Base-by-base conservation (phyloP, 1,140 invertebrate genomes). In the Zaprionus taronus region DNA sequence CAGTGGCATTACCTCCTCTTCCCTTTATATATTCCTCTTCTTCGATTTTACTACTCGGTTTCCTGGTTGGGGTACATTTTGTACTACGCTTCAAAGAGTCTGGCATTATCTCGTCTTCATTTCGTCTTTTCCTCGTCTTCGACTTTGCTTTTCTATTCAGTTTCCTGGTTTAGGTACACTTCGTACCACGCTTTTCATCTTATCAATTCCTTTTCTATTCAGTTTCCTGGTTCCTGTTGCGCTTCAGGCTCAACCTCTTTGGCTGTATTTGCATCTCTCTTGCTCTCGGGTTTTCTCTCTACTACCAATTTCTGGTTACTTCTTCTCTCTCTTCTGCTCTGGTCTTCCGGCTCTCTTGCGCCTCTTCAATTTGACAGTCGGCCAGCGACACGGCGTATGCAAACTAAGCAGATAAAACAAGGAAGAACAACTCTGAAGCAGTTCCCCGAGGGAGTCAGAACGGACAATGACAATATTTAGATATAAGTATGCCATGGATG, bases 1-100 rank as follows among this genome's bases (percentile, higher is more conserved):
- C 68, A 81, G 72, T 24, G 80, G 79, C 79, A 80, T 73, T 51
- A 58, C 61, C 77, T 79, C 64, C 61, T 55, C 28, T 28, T 9
- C 28, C 28, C 7, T 31, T 7, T 6, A 31, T 31, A 31, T 31
- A 7, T 34, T 34, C 31, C 28, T 31, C 2, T 34, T 34, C 31
- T 34, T 34, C 9, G 31, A 9, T 34, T 34, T 34, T 11, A 11
- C 9, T 34, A 34, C 31, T 11, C 5, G 17, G 6, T n/a, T 6
- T 24, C 11, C 58, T 24, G 9, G 17, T n/a, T 17, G 7, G 20
- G 24, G 11, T 34, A 6, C 11, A 24, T 6, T 51, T 5, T 11
- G 17, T 51, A 4, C 47, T 34, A 34, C 9, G 31, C 31, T 34
- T 34, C 9, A 34, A 6, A 31, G 9, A 34, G 51, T n/a, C 41